Conservation (phyloP, 2,888 invertebrate species). For the Steromphala cineraria region DNA sequence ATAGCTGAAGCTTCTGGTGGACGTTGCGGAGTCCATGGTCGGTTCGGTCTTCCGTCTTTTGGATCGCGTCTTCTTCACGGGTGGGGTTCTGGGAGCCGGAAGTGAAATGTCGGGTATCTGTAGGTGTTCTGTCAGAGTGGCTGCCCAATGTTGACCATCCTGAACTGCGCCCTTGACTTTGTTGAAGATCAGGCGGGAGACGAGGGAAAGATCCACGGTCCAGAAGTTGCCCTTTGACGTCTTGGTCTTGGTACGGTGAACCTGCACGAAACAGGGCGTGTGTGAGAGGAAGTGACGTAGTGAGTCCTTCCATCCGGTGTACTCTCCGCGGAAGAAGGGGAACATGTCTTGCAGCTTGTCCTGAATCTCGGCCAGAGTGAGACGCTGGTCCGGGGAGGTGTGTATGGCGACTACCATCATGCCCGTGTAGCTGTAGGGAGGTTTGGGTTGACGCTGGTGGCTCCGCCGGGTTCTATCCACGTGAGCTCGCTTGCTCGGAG, state of each 20-base stretch:
- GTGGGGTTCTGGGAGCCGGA: not conserved
- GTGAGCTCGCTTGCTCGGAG: not conserved
- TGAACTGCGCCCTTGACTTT: not conserved
- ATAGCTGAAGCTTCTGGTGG: not conserved
- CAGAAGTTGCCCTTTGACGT: conserved; percentile 31
- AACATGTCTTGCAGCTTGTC: conserved; percentile 44
- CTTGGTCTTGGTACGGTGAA: not conserved
- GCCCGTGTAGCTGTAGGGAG: conserved; percentile 59
- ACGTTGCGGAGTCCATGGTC: not conserved
- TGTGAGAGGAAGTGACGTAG: conserved; percentile 58
- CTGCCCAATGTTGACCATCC: not conserved
- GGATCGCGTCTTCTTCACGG: not conserved
- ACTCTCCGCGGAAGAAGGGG: conserved; percentile 54
- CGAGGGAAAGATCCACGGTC: conserved; percentile 45
- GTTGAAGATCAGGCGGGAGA: conserved; percentile 39
- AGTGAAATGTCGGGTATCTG: not conserved
- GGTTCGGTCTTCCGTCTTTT: no score
- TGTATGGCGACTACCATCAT: conserved; percentile 55
- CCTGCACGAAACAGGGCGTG: conserved; percentile 51
- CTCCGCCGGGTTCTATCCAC: not conserved
- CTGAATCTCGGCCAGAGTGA: conserved; percentile 48
- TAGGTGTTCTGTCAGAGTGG: not conserved
- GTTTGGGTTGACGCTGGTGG: conserved; percentile 57
- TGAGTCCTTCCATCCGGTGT: conserved; percentile 60
- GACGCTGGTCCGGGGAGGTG: conserved; percentile 42